A percentile compares a stretch with the other conserved stretches of the same genome.
These are phyloP conservation scores for Brachyistius frenatus DNA, from an alignment of 2,113 vertebrate species.

Conservation along the genomic window DNA sequence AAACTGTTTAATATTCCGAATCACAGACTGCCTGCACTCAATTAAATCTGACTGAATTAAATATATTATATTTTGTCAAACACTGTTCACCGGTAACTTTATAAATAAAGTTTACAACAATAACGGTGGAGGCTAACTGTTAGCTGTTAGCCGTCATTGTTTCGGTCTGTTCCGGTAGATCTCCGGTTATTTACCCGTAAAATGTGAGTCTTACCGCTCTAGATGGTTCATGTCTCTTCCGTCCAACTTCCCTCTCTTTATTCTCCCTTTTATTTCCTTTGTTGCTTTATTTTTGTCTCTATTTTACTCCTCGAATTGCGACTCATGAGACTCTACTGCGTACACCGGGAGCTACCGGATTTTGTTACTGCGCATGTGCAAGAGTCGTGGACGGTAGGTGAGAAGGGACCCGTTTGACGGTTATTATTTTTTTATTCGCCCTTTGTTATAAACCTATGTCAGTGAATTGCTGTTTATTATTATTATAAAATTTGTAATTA, in stretches of 20 bases:
- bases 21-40: too few relatives aligned
- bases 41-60: too few relatives aligned
- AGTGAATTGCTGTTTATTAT: too few relatives aligned
- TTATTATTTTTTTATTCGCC: too few relatives aligned
- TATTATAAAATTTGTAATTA: too few relatives aligned
- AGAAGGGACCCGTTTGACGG: background rate
- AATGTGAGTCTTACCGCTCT: constrained; percentile 39
- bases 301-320: background rate
- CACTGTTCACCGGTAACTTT: too few relatives aligned
- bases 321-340: background rate
- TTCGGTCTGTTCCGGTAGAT: background rate
- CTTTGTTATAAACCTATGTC: too few relatives aligned
- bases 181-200: background rate
- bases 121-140: background rate
- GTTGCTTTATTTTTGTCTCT: background rate
- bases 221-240: constrained; percentile 37
- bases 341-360: background rate
- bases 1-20: too few relatives aligned
- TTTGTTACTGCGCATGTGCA: constrained; percentile 22
- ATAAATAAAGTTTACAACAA: background rate
- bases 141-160: constrained; percentile 7
- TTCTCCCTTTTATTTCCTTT: background rate
- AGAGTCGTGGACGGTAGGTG: background rate
- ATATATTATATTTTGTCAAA: too few relatives aligned
- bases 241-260: background rate